Evolutionary conservation across 2,888 invertebrate species (phyloP).

Genomic region (Julus scandinavius): DNA sequence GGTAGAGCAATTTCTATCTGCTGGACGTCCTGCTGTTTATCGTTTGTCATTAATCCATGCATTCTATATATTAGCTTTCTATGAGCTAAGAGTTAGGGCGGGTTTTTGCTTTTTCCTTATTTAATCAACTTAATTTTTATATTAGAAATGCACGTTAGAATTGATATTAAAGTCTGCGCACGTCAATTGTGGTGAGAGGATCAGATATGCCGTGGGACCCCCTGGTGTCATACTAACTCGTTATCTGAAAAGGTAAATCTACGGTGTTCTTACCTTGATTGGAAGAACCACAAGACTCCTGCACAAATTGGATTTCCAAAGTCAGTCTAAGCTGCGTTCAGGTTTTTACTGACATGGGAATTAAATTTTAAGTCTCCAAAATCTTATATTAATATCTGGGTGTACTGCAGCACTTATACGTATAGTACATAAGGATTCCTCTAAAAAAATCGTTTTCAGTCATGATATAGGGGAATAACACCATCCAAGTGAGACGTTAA

Average conservation of each 20-base stretch:
- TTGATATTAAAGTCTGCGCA: conserved; percentile 51
- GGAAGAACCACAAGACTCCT: conserved; percentile 51
- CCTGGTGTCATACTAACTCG: conserved; percentile 48
- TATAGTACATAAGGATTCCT: too few relatives aligned
- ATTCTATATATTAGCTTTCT: conserved; percentile 35
- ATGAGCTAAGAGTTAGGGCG: conserved; percentile 7
- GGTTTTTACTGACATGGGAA: conserved; percentile 32
- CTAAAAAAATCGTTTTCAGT: too few relatives aligned
- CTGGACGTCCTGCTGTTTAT: conserved; percentile 31
- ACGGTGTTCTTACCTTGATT: conserved; percentile 45
- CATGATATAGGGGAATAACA: too few relatives aligned
- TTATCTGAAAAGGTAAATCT: conserved; percentile 51
- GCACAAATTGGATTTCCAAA: conserved; percentile 38
- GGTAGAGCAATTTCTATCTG: conserved; percentile 43
- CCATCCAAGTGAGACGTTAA: too few relatives aligned
- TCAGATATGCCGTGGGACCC: conserved; percentile 51
- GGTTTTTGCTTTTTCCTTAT: not conserved
- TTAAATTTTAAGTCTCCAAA: not conserved
- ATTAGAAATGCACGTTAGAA: conserved; percentile 36
- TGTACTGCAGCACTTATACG: not conserved
- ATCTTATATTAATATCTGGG: not conserved
- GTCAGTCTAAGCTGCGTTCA: conserved; percentile 20
- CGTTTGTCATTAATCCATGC: conserved; percentile 39
- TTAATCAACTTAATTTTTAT: conserved; percentile 49
- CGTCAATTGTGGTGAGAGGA: conserved; percentile 52